A percentile compares a stretch with the other conserved stretches of the same genome.
Evolutionary conservation across 2,888 invertebrate genomes (phyloP).

Genomic region (Branchipolynoe longqiensis): DNA sequence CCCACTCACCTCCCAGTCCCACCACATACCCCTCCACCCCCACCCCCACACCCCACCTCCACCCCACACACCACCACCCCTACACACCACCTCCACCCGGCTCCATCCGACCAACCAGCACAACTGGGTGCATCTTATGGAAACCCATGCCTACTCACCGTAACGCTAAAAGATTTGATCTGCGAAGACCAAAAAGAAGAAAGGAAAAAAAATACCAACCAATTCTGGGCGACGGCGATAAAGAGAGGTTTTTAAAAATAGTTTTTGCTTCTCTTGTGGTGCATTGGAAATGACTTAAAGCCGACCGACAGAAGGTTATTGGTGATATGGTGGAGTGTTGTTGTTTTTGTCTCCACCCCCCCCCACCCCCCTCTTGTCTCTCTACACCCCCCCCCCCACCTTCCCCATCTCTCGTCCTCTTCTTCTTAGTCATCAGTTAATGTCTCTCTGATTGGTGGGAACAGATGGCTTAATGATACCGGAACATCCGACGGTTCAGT

Average conservation of each 20-base stretch:
- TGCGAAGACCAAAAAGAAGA: background rate
- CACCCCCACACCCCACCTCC: background rate
- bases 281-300: conserved; percentile 52
- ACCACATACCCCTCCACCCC: too few relatives aligned
- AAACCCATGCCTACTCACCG: conserved; percentile 24
- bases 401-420: too few relatives aligned
- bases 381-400: too few relatives aligned
- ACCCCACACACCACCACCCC: background rate
- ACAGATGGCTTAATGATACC: conserved; percentile 11
- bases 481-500: conserved; percentile 17
- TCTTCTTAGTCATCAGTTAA: conserved; percentile 51
- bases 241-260: conserved; percentile 45
- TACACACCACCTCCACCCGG: background rate
- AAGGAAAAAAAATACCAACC: too few relatives aligned
- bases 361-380: too few relatives aligned
- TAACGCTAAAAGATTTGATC: conserved; percentile 53
- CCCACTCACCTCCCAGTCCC: too few relatives aligned
- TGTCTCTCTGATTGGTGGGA: conserved; percentile 29
- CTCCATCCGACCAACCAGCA: background rate
- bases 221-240: conserved; percentile 38
- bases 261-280: conserved; percentile 41
- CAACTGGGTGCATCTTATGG: conserved; percentile 23
- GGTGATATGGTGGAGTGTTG: conserved; percentile 32
- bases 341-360: too few relatives aligned
- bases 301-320: conserved; percentile 53